phyloP scores from a whole-genome alignment of 2,888 invertebrate species.

The Laspeyria flexula region DNA sequence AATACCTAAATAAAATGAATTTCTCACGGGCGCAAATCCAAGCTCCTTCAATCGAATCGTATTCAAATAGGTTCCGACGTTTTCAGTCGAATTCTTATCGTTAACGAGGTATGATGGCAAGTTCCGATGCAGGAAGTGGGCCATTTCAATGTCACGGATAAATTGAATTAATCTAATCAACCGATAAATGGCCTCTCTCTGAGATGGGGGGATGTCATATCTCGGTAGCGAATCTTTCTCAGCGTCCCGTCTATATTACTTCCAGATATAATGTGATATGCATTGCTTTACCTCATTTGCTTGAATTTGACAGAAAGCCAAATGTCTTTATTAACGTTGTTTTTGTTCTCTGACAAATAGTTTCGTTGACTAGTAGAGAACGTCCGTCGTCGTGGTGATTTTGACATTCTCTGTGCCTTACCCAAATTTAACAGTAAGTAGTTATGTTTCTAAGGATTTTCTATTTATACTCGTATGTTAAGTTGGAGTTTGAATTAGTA shows the following conservation, averaged over 20 bases:
- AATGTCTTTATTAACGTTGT: background rate
- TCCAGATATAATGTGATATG: constrained; percentile 16
- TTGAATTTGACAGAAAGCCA: background rate
- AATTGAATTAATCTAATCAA: constrained; percentile 82
- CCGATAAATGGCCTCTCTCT: constrained; percentile 69
- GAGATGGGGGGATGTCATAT: constrained; percentile 35
- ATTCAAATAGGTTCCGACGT: constrained; percentile 49
- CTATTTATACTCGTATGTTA: no score
- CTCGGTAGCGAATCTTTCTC: constrained; percentile 27
- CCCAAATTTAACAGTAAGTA: no score
- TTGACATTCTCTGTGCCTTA: no score
- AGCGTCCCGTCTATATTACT: constrained; percentile 21
- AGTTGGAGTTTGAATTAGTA: no score
- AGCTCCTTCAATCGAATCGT: constrained; percentile 31
- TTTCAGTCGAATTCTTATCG: constrained; percentile 64
- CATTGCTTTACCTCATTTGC: background rate
- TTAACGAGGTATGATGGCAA: constrained; percentile 70
- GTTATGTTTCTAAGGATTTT: no score
- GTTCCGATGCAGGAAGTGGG: constrained; percentile 74
- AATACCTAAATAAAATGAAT: no score
- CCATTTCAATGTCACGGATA: constrained; percentile 76
- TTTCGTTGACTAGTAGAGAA: no score
- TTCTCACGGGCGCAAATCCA: constrained; percentile 44
- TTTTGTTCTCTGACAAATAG: no score
- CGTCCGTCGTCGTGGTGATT: no score